These are phyloP conservation scores for Eupithecia abbreviata DNA, from an alignment of 2,888 invertebrate genomes.

Conservation along the genomic window DNA sequence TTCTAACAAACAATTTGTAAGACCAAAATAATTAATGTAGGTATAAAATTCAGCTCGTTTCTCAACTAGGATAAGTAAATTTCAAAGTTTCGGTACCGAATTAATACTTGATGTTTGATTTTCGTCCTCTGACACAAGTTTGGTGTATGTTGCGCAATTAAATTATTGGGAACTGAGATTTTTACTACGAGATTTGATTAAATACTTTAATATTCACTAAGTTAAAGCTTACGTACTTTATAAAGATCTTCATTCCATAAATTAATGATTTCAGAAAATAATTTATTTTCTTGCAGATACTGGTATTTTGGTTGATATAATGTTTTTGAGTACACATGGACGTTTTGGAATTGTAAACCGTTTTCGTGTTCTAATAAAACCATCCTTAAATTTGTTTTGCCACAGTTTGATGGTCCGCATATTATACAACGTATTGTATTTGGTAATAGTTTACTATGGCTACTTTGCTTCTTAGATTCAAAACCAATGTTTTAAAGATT, in stretches of 20 bases:
- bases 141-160: slow-evolving; percentile 12
- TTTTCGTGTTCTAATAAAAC: no score
- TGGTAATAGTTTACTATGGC: no score
- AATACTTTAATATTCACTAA: neutral
- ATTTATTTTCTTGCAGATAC: no score
- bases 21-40: neutral
- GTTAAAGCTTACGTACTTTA: neutral
- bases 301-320: no score
- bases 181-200: neutral
- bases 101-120: slow-evolving; percentile 28
- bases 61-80: neutral
- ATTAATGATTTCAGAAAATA: neutral
- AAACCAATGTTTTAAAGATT: no score
- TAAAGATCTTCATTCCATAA: neutral
- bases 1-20: neutral
- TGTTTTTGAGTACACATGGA: no score
- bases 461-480: no score
- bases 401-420: no score
- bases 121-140: slow-evolving; percentile 18
- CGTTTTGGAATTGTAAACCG: no score
- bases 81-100: slow-evolving; percentile 15
- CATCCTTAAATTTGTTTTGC: no score
- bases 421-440: no score
- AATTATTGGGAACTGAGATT: slow-evolving; percentile 10
- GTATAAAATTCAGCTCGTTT: neutral